phyloP scores from a whole-genome alignment of 2,113 vertebrate genomes.

The Illadopsis cleaveri region DNA sequence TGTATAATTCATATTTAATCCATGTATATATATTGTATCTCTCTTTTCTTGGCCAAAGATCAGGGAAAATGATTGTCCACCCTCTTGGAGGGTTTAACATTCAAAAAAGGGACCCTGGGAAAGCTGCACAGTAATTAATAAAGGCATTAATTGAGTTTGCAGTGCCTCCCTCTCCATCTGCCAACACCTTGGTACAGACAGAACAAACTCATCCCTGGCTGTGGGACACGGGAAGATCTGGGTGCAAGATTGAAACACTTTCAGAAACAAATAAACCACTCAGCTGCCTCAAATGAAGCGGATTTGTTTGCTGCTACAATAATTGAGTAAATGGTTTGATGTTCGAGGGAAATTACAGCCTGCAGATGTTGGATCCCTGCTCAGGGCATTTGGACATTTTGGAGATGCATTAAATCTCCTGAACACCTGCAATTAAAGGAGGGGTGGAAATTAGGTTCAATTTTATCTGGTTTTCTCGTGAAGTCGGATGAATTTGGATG shows the following conservation, averaged over 20 bases:
- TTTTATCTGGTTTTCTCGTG: neutral
- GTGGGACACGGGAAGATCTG: neutral
- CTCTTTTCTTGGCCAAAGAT: neutral
- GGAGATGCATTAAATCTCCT: constrained; percentile 31
- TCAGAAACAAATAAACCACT: neutral
- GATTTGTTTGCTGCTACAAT: neutral
- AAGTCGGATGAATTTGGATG: neutral
- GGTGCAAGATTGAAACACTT: neutral
- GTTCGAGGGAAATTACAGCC: neutral
- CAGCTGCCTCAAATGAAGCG: neutral
- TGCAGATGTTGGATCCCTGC: neutral
- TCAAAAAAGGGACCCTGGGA: neutral
- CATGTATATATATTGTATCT: neutral
- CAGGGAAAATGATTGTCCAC: neutral
- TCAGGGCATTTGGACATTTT: constrained; percentile 28
- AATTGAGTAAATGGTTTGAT: neutral
- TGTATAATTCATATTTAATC: neutral
- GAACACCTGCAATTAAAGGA: neutral
- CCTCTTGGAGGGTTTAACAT: neutral
- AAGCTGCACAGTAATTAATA: neutral
- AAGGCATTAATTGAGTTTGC: neutral
- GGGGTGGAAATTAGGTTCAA: neutral
- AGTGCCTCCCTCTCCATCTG: neutral
- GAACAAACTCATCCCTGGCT: neutral
- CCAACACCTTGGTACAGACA: neutral